phyloP scores from a whole-genome alignment of 1,140 invertebrate species.

The Ceratina japonica region DNA sequence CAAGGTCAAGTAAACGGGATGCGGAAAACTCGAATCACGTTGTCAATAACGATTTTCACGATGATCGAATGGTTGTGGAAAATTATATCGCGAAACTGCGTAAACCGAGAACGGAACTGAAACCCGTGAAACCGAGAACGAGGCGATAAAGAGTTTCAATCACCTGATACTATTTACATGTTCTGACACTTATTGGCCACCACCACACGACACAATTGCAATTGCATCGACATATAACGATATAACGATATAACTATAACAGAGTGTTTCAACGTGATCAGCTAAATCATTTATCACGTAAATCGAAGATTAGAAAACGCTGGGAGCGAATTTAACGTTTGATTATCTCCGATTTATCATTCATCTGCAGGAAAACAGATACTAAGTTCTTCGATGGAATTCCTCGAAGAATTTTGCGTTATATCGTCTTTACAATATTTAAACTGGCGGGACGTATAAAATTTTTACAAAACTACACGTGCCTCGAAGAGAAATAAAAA shows the following conservation, averaged over 20 bases:
- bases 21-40: too few species aligned
- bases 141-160: conserved; percentile 31
- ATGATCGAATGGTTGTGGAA: not conserved
- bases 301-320: conserved; percentile 21
- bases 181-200: conserved; percentile 42
- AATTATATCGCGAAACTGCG: not conserved
- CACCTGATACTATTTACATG: conserved; percentile 60
- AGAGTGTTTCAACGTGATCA: not conserved
- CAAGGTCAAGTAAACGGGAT: conserved; percentile 28
- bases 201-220: not conserved
- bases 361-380: not conserved
- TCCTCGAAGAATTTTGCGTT: not conserved
- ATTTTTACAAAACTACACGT: not conserved
- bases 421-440: not conserved
- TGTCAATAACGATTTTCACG: too few species aligned
- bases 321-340: too few species aligned
- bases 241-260: not conserved
- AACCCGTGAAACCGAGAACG: too few species aligned
- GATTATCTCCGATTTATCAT: not conserved
- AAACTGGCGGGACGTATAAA: conserved; percentile 10
- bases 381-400: not conserved
- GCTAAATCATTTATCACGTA: conserved; percentile 23
- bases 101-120: not conserved
- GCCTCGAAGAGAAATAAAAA: too few species aligned
- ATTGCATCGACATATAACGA: too few species aligned